Conservation (phyloP, 2,113 vertebrate genomes). For the Phocoena phocoena region DNA sequence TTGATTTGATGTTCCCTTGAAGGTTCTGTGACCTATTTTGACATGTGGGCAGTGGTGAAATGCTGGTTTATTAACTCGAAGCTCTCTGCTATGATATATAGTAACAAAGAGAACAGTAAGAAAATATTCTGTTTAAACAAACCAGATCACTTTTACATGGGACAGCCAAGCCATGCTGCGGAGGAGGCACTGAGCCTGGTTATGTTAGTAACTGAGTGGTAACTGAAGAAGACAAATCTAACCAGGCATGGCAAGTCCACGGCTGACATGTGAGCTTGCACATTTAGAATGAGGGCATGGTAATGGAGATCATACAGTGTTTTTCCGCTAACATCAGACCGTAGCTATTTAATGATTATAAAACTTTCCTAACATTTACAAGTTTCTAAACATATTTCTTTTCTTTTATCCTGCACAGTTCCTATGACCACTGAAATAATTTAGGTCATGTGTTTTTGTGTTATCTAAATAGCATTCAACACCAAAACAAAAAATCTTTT, state of each 20-base stretch:
- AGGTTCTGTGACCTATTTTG: conserved; percentile 65
- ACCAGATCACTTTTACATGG: conserved; percentile 72
- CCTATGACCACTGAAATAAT: conserved; percentile 68
- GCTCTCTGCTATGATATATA: conserved; percentile 54
- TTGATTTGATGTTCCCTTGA: conserved; percentile 54
- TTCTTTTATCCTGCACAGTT: conserved; percentile 63
- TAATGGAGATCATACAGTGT: conserved; percentile 55
- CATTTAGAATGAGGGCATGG: conserved; percentile 67
- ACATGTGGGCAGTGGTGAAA: conserved; percentile 60
- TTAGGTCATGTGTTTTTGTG: conserved; percentile 68
- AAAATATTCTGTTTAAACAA: conserved; percentile 76
- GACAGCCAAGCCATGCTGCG: conserved; percentile 66
- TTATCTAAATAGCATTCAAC: conserved; percentile 64
- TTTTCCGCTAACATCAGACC: conserved; percentile 58
- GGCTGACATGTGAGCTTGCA: conserved; percentile 60
- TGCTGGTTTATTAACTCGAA: conserved; percentile 60
- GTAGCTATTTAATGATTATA: conserved; percentile 71
- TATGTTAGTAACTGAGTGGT: conserved; percentile 79
- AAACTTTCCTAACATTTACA: conserved; percentile 70
- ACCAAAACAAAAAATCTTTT: conserved; percentile 39
- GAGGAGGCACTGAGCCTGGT: conserved; percentile 73
- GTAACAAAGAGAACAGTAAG: conserved; percentile 49
- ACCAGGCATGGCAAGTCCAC: conserved; percentile 68
- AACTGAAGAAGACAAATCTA: conserved; percentile 83
- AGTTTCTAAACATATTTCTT: conserved; percentile 70